These are phyloP conservation scores for Hartigia nigra DNA, from an alignment of 2,888 invertebrate genomes.

Conservation along the genomic window DNA sequence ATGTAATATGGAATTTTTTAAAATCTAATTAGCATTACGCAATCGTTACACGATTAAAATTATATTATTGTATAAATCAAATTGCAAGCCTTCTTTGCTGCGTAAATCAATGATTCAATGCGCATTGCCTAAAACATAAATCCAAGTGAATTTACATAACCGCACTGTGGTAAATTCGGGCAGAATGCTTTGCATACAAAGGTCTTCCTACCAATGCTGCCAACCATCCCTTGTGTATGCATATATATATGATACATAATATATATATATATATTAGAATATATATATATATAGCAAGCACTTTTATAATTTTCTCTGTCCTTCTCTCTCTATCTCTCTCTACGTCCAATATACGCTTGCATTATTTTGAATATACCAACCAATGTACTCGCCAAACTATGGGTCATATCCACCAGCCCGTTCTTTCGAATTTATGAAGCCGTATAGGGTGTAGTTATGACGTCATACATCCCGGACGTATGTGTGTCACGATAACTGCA, in stretches of 20 bases:
- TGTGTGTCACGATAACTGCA: background rate
- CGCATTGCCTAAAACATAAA: conserved; percentile 48
- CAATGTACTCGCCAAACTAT: background rate
- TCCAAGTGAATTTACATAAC: conserved; percentile 49
- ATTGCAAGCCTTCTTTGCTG: background rate
- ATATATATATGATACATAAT: no score
- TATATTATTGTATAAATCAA: background rate
- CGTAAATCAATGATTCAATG: conserved; percentile 47
- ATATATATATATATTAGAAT: no score
- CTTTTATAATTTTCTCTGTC: conserved; percentile 15
- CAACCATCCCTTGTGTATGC: background rate
- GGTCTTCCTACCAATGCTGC: conserved; percentile 11
- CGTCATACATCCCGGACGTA: background rate
- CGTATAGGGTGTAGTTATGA: conserved; percentile 22
- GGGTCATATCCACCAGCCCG: background rate
- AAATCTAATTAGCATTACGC: background rate
- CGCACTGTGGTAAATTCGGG: conserved; percentile 41
- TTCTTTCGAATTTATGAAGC: conserved; percentile 25
- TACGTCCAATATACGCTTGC: background rate
- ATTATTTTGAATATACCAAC: conserved; percentile 15
- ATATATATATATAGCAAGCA: no score
- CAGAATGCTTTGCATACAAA: conserved; percentile 49
- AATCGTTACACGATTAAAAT: background rate
- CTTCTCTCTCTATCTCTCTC: conserved; percentile 9
- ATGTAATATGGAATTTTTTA: fast-evolving